Conservation (phyloP, 2,113 vertebrate species). For the Thunnus maccoyii region DNA sequence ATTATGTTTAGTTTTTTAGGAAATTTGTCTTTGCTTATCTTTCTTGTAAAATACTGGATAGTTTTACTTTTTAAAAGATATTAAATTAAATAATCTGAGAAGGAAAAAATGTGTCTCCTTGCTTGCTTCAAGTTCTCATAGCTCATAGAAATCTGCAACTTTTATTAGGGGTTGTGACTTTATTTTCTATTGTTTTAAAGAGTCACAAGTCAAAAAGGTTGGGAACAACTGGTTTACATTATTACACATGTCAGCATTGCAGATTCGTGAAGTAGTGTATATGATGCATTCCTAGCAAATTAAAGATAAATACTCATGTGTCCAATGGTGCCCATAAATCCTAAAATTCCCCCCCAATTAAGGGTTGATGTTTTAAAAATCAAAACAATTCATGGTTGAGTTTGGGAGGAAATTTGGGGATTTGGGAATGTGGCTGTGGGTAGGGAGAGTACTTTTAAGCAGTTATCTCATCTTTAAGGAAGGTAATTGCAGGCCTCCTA, state of each 20-base stretch:
- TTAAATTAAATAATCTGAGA: slow-evolving; percentile 1
- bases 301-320: background rate
- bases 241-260: too few relatives aligned
- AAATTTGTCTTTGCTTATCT: too few relatives aligned
- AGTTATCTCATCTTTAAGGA: background rate
- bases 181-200: too few relatives aligned
- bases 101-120: too few relatives aligned
- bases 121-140: too few relatives aligned
- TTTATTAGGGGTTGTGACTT: too few relatives aligned
- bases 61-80: background rate
- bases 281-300: background rate
- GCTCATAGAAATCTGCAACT: too few relatives aligned
- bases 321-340: background rate
- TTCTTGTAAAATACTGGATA: too few relatives aligned
- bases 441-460: background rate
- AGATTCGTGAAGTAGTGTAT: too few relatives aligned
- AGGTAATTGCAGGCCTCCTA: background rate
- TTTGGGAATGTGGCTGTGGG: background rate
- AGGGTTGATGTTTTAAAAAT: background rate
- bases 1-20: too few relatives aligned
- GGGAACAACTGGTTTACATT: too few relatives aligned
- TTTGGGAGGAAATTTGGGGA: background rate
- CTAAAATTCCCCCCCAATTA: background rate
- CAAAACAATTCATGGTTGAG: background rate
- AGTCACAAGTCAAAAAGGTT: too few relatives aligned